Percentiles rank a stretch among this genome's conserved stretches.
Evolutionary conservation across 2,888 invertebrate genomes (phyloP).

Genomic region (Exocentrus adspersus): DNA sequence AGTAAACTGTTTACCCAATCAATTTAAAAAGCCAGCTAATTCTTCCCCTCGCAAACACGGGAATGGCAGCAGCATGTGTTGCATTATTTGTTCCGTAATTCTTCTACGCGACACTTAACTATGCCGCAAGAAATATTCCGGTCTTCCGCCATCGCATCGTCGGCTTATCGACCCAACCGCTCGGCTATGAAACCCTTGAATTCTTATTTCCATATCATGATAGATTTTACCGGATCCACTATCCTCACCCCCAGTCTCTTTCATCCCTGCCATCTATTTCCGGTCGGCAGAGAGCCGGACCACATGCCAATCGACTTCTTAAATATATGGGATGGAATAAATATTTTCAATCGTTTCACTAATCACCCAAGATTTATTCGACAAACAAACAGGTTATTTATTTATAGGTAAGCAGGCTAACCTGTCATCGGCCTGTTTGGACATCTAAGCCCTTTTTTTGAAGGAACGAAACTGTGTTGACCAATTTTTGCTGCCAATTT

Average conservation of each 20-base stretch:
- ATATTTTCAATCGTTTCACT: neutral
- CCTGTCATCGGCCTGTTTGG: too few species aligned
- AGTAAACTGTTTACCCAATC: conserved; percentile 7
- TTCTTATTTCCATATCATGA: conserved; percentile 62
- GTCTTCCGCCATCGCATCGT: conserved; percentile 12
- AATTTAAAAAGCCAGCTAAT: conserved; percentile 12
- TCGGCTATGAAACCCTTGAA: conserved; percentile 54
- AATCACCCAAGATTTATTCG: too few species aligned
- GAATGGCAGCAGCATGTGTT: conserved; percentile 2
- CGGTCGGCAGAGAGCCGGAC: conserved; percentile 22
- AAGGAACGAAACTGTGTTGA: too few species aligned
- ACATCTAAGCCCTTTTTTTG: too few species aligned
- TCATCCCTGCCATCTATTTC: conserved; percentile 42
- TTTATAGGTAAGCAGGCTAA: too few species aligned
- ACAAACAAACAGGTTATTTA: too few species aligned
- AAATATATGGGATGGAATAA: neutral
- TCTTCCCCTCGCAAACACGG: neutral
- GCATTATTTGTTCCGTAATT: conserved; percentile 16
- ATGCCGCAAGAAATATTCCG: neutral
- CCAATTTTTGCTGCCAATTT: too few species aligned
- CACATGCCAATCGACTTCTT: neutral
- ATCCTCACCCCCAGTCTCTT: conserved; percentile 36
- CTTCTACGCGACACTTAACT: neutral
- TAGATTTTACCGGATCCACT: conserved; percentile 53
- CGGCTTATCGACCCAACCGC: conserved; percentile 52